Evolutionary conservation across 37 sponge, comb jelly and placozoan species (phyloP), one percentile per base, ranked within the genome.

Genomic region (Axinella damicornis): DNA sequence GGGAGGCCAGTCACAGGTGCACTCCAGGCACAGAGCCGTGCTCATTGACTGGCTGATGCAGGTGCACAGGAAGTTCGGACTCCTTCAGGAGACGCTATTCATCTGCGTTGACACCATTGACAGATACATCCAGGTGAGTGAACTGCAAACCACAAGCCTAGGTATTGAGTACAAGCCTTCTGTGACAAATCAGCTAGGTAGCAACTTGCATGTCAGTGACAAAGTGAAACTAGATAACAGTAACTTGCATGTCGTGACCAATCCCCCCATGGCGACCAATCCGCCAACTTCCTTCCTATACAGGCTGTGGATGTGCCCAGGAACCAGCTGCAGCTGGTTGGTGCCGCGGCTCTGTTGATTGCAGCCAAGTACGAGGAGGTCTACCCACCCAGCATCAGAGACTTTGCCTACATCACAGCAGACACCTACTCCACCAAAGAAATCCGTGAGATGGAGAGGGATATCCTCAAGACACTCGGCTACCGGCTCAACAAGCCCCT

Each of bases 331-430:
- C 94, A 94, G 81, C 84, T 94, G 66, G 79, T 94, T 0, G 94
- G 94, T 0, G 63, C 77, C 55, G 71, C 91, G 18, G 75, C 84
- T 52, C 30, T 94, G 69, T 73, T 75, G 65, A 55, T 94, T 25
- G 87, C 94, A 18, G 33, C 91, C 35, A 94, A 94, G 67, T 90
- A 83, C 84, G 94, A 94, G 65, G 94, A 94, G 64, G 78, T 90
- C 64, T 90, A 83, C 32, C 84, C 88, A 17, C 91, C 94, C 15
- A 65, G 54, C 28, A 21, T 86, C 46, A 17, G 40, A 6, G 92
- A 94, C 31, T 79, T 89, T 65, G 71, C 71, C 64, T 78, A 85
- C 79, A 77, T 94, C 70, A 73, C 88, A 16, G 91, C 80, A 59
- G 57, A 83, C 91, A 79, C 88, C 38, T 94, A 87, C 84, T 55